phyloP scores from a whole-genome alignment of 1,140 invertebrate genomes.

The Lordiphosa collinella region DNA sequence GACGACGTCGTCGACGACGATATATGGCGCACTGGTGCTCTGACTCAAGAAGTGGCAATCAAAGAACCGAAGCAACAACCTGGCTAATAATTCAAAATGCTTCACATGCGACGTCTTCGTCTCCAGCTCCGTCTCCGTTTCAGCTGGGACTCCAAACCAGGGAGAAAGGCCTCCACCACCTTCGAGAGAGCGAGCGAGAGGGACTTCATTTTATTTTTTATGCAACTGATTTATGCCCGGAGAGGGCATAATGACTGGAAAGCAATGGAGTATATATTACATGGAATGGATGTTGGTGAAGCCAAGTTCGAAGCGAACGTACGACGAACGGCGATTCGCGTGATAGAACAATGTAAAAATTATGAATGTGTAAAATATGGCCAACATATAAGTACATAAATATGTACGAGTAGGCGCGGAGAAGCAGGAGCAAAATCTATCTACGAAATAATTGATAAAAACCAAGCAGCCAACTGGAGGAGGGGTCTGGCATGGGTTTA shows the following conservation, averaged over 20 bases:
- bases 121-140: background rate
- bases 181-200: slow-evolving; percentile 18
- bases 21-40: slow-evolving; percentile 38
- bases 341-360: slow-evolving; percentile 76
- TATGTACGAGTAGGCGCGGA: slow-evolving; percentile 41
- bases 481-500: slow-evolving; percentile 28
- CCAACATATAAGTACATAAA: slow-evolving; percentile 51
- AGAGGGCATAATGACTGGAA: slow-evolving; percentile 59
- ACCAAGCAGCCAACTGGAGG: background rate
- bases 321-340: slow-evolving; percentile 51
- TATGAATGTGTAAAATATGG: slow-evolving; percentile 69
- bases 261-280: slow-evolving; percentile 72
- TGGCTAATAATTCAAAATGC: slow-evolving; percentile 71
- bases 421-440: slow-evolving; percentile 33
- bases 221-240: slow-evolving; percentile 65
- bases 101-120: slow-evolving; percentile 58
- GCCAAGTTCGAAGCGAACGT: slow-evolving; percentile 34
- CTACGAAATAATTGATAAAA: slow-evolving; percentile 66
- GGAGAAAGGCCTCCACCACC: slow-evolving; percentile 4
- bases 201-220: slow-evolving; percentile 21
- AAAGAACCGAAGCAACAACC: slow-evolving; percentile 48
- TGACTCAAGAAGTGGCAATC: slow-evolving; percentile 53
- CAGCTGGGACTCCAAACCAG: slow-evolving; percentile 3
- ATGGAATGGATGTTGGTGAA: slow-evolving; percentile 21
- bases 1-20: slow-evolving; percentile 28